Evolutionary conservation across 1,140 invertebrate species (phyloP), one percentile per base, ranked within the genome.

Genomic region (Drosophila parabipectinata): DNA sequence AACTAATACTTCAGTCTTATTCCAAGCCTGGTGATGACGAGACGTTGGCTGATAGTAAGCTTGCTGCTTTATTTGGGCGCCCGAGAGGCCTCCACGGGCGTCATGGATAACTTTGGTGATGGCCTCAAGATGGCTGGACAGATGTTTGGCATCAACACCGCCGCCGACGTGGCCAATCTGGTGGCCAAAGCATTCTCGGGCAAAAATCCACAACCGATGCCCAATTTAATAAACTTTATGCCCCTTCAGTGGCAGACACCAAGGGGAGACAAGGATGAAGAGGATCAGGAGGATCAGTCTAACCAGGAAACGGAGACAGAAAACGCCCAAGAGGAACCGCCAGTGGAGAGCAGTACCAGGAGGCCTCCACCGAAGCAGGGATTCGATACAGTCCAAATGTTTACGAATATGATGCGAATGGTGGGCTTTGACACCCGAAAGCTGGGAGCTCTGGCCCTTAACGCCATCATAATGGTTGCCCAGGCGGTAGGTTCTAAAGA

Each of bases 401-500:
- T 96, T n/a, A 92, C 93, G 1, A 94, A 93, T 10, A 93, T 97
- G 80, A 93, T 97, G 48, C 93, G 94, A 28, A 92, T 97, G 30
- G 92, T 97, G 44, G 96, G 95, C 14, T 93, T 97, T 45, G 95
- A 97, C 83, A 93, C 94, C 0, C 94, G 93, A 24, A 96, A 96
- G 92, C 93, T 97, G 15, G 95, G 95, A 26, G 96, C 96, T 0
- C 94, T 97, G 45, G 95, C 96, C 1, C 92, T 97, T 1, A 97
- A 97, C 90, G 95, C 95, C 10, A 93, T 97, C 5, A 95, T 97
- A 58, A 96, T 97, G 91, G 92, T 97, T n/a, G 96, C 96, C 2
- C 96, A 97, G 93, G 93, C 96, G 94, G 96, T 97, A 92, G 93
- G 92, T 45, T 30, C 7, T 0, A 44, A 8, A 6, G 4, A 3